These are phyloP conservation scores for Myotis myotis DNA, from an alignment of 2,797 vertebrate species.

Conservation along the genomic window DNA sequence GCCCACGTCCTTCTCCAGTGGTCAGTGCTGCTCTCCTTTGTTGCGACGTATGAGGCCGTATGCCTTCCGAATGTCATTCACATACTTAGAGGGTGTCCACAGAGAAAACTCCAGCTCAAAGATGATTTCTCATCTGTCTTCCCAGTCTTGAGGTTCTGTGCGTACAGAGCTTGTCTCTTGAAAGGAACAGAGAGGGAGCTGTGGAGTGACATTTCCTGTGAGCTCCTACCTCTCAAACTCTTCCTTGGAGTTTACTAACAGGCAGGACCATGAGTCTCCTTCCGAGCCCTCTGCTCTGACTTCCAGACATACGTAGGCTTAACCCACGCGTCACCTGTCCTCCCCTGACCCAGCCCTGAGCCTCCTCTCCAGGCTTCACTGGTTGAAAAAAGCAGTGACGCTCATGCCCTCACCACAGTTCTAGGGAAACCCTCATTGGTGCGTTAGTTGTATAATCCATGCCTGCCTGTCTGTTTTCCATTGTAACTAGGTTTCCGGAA, in stretches of 20 bases:
- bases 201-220: accelerated
- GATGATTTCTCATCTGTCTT: not conserved
- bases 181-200: too few species aligned
- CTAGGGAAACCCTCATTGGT: accelerated
- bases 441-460: not conserved
- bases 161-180: accelerated
- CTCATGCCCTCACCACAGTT: accelerated
- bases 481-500: accelerated
- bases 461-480: accelerated
- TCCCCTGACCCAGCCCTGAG: not conserved
- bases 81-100: not conserved
- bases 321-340: accelerated
- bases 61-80: too few species aligned
- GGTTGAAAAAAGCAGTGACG: too few species aligned
- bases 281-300: not conserved
- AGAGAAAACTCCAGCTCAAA: not conserved
- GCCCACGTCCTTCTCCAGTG: not conserved
- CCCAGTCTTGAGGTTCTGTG: accelerated
- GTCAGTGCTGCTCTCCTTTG: not conserved
- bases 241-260: too few species aligned
- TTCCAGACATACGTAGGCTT: accelerated
- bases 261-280: accelerated
- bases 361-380: too few species aligned
- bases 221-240: accelerated
- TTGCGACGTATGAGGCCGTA: not conserved